These are phyloP conservation scores for Cynopterus brachyotis DNA, from an alignment of 2,113 vertebrate species.

Conservation along the genomic window DNA sequence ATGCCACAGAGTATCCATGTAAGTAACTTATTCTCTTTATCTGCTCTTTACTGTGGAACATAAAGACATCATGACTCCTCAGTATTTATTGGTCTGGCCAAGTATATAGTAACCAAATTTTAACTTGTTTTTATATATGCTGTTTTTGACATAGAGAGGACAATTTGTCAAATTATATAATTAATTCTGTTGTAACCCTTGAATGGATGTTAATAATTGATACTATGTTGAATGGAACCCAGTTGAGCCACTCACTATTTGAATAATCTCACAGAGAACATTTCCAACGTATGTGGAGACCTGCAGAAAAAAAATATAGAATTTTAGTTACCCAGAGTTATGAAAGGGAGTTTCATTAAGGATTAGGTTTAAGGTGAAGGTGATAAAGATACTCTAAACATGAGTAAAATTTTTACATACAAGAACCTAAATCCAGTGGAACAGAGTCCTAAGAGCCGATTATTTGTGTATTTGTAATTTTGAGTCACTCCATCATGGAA, in stretches of 20 bases:
- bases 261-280: neutral
- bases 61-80: neutral
- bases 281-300: neutral
- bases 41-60: neutral
- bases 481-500: neutral
- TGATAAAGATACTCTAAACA: neutral
- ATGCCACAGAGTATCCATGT: neutral
- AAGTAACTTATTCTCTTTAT: neutral
- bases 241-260: neutral
- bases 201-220: neutral
- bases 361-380: neutral
- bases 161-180: neutral
- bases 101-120: neutral
- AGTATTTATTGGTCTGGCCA: neutral
- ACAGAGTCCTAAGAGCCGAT: neutral
- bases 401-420: neutral
- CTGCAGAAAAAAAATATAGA: neutral
- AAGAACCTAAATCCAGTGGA: neutral
- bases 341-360: neutral
- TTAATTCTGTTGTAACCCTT: neutral
- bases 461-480: neutral
- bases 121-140: neutral
- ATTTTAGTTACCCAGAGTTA: neutral
- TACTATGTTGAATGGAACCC: neutral
- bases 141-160: neutral